A percentile compares a stretch with the other conserved stretches of the same genome.
phyloP scores from a whole-genome alignment of 2,888 invertebrate species.

The Limenitis camilla region DNA sequence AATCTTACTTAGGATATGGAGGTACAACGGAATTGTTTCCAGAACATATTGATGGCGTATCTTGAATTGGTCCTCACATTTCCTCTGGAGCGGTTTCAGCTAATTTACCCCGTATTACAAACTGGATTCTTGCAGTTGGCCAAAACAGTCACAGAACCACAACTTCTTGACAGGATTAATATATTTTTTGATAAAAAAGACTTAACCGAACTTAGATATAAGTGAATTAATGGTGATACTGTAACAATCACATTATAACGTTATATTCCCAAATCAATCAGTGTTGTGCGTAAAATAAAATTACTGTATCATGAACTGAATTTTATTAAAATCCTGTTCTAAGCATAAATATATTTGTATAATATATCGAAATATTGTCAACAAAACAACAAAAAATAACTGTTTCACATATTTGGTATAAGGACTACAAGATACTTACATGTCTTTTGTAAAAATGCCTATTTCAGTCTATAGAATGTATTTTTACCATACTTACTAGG shows the following conservation, averaged over 20 bases:
- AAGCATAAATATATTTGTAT: constrained; percentile 30
- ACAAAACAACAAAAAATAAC: constrained; percentile 48
- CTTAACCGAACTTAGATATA: constrained; percentile 58
- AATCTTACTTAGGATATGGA: constrained; percentile 80
- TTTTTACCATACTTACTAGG: constrained; percentile 24
- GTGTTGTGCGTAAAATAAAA: constrained; percentile 62
- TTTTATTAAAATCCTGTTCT: constrained; percentile 41
- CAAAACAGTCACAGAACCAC: constrained; percentile 64
- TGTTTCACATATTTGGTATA: constrained; percentile 57
- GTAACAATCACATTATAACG: constrained; percentile 35
- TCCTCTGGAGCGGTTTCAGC: constrained; percentile 74
- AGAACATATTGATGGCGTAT: constrained; percentile 89
- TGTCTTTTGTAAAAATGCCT: constrained; percentile 60
- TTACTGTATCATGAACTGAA: constrained; percentile 43
- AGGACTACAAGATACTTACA: constrained; percentile 43
- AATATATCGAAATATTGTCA: constrained; percentile 39
- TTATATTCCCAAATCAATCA: constrained; percentile 59
- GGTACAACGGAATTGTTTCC: constrained; percentile 87
- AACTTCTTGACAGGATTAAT: constrained; percentile 67
- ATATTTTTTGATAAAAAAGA: constrained; percentile 72
- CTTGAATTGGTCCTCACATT: constrained; percentile 83
- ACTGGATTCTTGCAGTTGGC: constrained; percentile 60
- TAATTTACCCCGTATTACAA: constrained; percentile 61
- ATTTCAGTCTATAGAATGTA: constrained; percentile 44
- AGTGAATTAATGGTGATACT: constrained; percentile 58